These are phyloP conservation scores for Andrena marginata DNA, from an alignment of 2,888 invertebrate genomes.

Conservation along the genomic window DNA sequence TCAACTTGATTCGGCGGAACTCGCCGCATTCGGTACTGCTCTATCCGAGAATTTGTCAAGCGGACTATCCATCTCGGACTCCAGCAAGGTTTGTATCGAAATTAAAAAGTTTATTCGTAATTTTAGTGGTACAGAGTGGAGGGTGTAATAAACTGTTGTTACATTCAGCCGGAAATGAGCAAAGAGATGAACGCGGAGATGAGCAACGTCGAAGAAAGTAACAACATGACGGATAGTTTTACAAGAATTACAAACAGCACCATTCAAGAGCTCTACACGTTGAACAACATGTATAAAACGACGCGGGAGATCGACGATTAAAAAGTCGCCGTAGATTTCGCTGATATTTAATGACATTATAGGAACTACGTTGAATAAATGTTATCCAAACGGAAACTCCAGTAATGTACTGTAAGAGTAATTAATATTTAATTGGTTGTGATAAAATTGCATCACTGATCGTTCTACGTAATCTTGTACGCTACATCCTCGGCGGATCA, in stretches of 20 bases:
- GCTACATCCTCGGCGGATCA: slow-evolving; percentile 10
- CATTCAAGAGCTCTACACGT: slow-evolving; percentile 84
- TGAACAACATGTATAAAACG: slow-evolving; percentile 80
- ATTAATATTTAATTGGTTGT: slow-evolving; percentile 61
- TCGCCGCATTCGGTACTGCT: slow-evolving; percentile 83
- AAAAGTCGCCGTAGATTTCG: slow-evolving; percentile 30
- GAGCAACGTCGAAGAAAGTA: slow-evolving; percentile 62
- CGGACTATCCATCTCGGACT: slow-evolving; percentile 85
- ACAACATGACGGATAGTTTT: slow-evolving; percentile 87
- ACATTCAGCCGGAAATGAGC: slow-evolving; percentile 58
- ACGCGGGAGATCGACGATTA: slow-evolving; percentile 63
- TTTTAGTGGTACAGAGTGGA: background rate
- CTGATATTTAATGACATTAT: slow-evolving; percentile 27
- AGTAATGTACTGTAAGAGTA: slow-evolving; percentile 21
- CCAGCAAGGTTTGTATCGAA: slow-evolving; percentile 67
- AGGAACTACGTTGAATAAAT: slow-evolving; percentile 29
- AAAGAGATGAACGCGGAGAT: slow-evolving; percentile 57
- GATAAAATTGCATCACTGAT: slow-evolving; percentile 51
- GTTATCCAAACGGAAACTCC: slow-evolving; percentile 30
- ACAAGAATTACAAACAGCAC: slow-evolving; percentile 86
- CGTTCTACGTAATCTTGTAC: background rate
- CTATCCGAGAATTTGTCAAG: slow-evolving; percentile 85
- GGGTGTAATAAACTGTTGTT: slow-evolving; percentile 13
- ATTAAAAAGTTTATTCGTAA: background rate
- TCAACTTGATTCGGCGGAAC: slow-evolving; percentile 84